Evolutionary conservation across 2,888 invertebrate genomes (phyloP).

Genomic region (Athalia rosae): DNA sequence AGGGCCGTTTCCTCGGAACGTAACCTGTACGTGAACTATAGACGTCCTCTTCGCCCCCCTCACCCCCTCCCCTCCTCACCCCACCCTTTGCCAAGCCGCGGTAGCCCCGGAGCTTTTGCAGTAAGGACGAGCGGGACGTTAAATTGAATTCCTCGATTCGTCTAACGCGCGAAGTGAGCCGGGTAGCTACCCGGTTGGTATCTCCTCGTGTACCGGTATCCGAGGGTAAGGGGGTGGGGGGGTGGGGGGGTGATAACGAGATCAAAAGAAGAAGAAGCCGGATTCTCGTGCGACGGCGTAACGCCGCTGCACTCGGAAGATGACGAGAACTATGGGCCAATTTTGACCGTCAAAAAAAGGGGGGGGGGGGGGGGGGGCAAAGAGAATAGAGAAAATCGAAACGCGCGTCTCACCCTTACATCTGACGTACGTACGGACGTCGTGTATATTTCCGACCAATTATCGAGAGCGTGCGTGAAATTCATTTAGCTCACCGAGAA

Average conservation of each 20-base stretch:
- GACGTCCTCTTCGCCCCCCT: not conserved
- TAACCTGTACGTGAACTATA: not conserved
- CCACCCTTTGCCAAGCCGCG: too few relatives aligned
- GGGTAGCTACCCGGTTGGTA: not conserved
- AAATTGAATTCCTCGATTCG: constrained; percentile 42
- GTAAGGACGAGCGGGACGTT: not conserved
- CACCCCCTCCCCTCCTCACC: constrained; percentile 10
- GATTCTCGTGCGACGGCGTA: constrained; percentile 14
- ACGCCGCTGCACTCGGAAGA: not conserved
- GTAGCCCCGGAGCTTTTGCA: too few relatives aligned
- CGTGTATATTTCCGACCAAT: not conserved
- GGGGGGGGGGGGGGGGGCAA: too few relatives aligned
- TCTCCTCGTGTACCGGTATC: not conserved
- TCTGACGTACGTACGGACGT: too few relatives aligned
- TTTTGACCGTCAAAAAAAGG: not conserved
- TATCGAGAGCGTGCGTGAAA: too few relatives aligned
- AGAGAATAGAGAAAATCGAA: not conserved
- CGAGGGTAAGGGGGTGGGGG: not conserved
- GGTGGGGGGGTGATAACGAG: constrained; percentile 24
- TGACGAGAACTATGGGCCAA: constrained; percentile 22
- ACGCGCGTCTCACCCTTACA: too few relatives aligned
- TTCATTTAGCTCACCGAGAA: constrained; percentile 77
- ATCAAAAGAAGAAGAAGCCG: constrained; percentile 18
- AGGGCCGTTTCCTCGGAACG: constrained; percentile 5
- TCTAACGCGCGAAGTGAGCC: not conserved